Percentiles rank a stretch among this genome's conserved stretches.
These are phyloP conservation scores for Zosterops japonicus DNA, from an alignment of 2,113 vertebrate genomes.

Conservation along the genomic window DNA sequence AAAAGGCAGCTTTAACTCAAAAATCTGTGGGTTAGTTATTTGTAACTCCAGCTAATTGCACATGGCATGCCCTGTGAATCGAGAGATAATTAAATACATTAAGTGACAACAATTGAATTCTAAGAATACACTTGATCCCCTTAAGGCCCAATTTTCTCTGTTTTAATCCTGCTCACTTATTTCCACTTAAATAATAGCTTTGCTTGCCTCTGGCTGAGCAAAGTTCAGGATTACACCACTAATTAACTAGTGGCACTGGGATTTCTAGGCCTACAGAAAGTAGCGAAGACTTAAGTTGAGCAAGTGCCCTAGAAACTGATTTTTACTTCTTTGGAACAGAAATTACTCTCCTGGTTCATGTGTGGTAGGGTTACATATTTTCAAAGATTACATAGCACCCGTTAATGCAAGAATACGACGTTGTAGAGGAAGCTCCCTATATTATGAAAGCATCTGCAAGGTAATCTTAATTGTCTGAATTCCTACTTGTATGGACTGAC, in stretches of 20 bases:
- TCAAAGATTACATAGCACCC: neutral
- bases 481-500: neutral
- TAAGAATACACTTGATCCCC: neutral
- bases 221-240: constrained; percentile 1
- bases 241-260: constrained; percentile 17
- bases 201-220: constrained; percentile 6
- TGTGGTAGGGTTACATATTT: neutral
- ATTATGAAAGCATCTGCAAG: neutral
- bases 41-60: neutral
- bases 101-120: constrained; percentile 22
- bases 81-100: constrained; percentile 8
- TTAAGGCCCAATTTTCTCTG: neutral
- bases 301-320: neutral
- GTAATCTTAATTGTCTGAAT: neutral
- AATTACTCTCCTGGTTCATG: neutral
- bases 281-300: neutral
- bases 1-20: constrained; percentile 1
- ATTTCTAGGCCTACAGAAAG: neutral
- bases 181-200: constrained; percentile 36
- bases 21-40: neutral
- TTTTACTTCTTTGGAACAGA: neutral
- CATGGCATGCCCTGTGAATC: neutral
- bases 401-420: neutral
- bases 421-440: neutral
- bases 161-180: constrained; percentile 15